Conservation (phyloP, 2,113 vertebrate species). For the Castor canadensis region DNA sequence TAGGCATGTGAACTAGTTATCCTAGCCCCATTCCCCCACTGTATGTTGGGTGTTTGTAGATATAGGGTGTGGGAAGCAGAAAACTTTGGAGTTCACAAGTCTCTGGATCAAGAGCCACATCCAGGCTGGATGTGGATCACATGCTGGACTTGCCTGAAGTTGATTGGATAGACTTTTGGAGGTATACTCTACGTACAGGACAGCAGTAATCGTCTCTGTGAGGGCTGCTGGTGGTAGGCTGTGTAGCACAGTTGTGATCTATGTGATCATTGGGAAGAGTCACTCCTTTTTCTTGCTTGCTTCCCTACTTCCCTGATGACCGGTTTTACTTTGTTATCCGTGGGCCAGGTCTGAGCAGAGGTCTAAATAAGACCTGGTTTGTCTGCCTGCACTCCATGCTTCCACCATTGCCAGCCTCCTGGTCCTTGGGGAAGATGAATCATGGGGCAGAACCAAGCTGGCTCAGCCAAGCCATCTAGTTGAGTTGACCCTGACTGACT, state of each 20-base stretch:
- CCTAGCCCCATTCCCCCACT: not conserved
- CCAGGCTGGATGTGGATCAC: not conserved
- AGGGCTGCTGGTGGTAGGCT: not conserved
- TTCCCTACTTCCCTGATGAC: accelerated
- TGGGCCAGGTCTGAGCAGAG: not conserved
- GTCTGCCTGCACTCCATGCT: not conserved
- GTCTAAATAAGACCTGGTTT: not conserved
- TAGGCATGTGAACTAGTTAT: accelerated
- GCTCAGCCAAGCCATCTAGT: not conserved
- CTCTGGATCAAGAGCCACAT: not conserved
- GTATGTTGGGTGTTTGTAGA: no score
- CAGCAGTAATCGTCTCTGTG: not conserved
- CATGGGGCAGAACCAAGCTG: not conserved
- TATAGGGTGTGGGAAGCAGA: not conserved
- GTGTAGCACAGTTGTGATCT: no score
- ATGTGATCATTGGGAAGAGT: no score
- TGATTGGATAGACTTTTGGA: not conserved
- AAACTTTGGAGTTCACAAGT: not conserved
- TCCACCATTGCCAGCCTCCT: not conserved
- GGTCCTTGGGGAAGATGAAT: not conserved
- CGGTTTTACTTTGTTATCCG: not conserved
- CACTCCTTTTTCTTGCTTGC: no score
- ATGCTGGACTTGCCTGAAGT: not conserved
- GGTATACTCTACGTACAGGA: not conserved
- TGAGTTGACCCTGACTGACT: not conserved